These are phyloP conservation scores for Camelus bactrianus DNA, from an alignment of 2,113 vertebrate species.

Conservation along the genomic window DNA sequence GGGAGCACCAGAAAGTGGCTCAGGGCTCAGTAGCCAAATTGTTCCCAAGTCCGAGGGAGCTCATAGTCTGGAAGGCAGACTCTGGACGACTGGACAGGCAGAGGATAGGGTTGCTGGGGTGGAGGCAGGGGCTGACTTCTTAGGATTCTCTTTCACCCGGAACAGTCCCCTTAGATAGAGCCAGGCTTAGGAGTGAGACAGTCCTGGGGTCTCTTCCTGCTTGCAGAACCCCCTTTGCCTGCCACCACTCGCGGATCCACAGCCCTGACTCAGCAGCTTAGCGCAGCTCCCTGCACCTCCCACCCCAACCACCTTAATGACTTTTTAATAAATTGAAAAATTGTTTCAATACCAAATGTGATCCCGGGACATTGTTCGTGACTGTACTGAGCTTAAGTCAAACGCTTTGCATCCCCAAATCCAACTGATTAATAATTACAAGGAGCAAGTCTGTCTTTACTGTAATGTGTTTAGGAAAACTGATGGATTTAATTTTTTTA, in stretches of 20 bases:
- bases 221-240: background rate
- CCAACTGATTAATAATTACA: constrained; percentile 91
- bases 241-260: background rate
- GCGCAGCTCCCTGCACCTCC: constrained; percentile 76
- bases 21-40: background rate
- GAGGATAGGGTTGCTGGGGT: background rate
- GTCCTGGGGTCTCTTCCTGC: background rate
- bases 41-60: background rate
- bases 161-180: background rate
- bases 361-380: constrained; percentile 89
- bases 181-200: background rate
- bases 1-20: background rate
- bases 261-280: constrained; percentile 76
- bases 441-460: constrained; percentile 89
- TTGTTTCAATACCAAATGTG: constrained; percentile 89
- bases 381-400: constrained; percentile 90
- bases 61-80: background rate
- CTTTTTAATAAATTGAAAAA: constrained; percentile 91
- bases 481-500: constrained; percentile 94
- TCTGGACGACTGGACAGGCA: background rate
- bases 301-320: constrained; percentile 82
- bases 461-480: constrained; percentile 92
- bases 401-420: constrained; percentile 90
- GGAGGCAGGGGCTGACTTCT: background rate
- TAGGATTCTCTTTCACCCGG: background rate